Percentiles rank a stretch among this genome's conserved stretches.
Conservation (phyloP, 2,888 invertebrate genomes). For the Drosophila aldrichi region DNA sequence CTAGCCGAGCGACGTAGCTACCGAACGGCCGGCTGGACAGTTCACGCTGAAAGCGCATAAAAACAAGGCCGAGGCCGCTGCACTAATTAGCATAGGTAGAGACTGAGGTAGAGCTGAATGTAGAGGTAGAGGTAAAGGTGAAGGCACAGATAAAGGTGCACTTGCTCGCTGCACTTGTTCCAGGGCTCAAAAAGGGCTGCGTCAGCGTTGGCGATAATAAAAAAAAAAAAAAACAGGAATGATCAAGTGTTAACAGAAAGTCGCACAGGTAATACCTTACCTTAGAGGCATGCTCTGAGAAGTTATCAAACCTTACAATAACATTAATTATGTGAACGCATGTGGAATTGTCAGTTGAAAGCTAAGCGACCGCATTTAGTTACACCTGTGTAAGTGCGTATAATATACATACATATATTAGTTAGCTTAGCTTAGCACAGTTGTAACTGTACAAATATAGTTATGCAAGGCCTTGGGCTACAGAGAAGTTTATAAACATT, state of each 20-base stretch:
- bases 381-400: background rate
- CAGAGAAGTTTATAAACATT: too few species aligned
- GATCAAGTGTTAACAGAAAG: background rate
- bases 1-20: conserved; percentile 34
- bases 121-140: conserved; percentile 22
- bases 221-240: conserved; percentile 4
- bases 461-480: too few species aligned
- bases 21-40: conserved; percentile 43
- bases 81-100: conserved; percentile 75
- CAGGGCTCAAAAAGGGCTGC: conserved; percentile 37
- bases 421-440: background rate
- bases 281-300: background rate
- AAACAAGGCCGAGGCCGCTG: conserved; percentile 79
- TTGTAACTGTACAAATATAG: too few species aligned
- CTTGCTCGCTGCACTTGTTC: conserved; percentile 58
- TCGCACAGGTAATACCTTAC: conserved; percentile 21
- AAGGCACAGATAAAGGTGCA: conserved; percentile 46
- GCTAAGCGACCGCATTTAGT: background rate
- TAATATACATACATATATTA: too few species aligned
- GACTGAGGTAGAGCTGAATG: background rate
- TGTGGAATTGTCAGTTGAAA: background rate
- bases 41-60: conserved; percentile 76
- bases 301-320: background rate
- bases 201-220: conserved; percentile 50
- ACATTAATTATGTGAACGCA: background rate